Evolutionary conservation across 1,140 invertebrate genomes (phyloP).

Genomic region (Ridgeia piscesae): DNA sequence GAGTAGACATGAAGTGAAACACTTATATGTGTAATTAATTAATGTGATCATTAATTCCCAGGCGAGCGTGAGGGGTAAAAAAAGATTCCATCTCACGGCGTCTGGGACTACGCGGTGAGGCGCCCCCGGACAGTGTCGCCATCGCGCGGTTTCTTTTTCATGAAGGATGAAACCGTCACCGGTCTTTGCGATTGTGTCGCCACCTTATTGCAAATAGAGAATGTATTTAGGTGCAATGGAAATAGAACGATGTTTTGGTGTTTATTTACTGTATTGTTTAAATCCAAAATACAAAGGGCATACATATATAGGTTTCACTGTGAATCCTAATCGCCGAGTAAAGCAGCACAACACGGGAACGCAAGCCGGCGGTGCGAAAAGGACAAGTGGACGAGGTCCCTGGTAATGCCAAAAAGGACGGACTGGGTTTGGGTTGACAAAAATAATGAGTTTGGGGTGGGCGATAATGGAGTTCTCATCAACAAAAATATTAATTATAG

Average conservation of each 20-base stretch:
- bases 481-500: background rate
- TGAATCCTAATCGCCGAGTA: conserved; percentile 86
- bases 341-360: conserved; percentile 90
- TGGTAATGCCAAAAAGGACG: too few species aligned
- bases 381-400: conserved; percentile 85
- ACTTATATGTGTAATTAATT: too few species aligned
- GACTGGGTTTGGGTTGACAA: too few species aligned
- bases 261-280: conserved; percentile 81
- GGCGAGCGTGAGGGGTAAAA: too few species aligned
- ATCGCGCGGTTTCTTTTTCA: background rate
- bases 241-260: conserved; percentile 82
- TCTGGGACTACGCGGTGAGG: too few species aligned
- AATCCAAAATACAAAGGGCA: conserved; percentile 82
- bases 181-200: background rate
- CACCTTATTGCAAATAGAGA: background rate
- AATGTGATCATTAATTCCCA: too few species aligned
- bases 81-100: too few species aligned
- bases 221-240: conserved; percentile 42
- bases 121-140: too few species aligned
- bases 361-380: conserved; percentile 83
- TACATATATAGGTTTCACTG: conserved; percentile 93
- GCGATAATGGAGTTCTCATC: background rate
- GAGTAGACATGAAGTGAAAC: too few species aligned
- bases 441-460: too few species aligned
- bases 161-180: too few species aligned